These are phyloP conservation scores for Pelobates cultripes DNA, from an alignment of 2,797 vertebrate species.

Conservation along the genomic window DNA sequence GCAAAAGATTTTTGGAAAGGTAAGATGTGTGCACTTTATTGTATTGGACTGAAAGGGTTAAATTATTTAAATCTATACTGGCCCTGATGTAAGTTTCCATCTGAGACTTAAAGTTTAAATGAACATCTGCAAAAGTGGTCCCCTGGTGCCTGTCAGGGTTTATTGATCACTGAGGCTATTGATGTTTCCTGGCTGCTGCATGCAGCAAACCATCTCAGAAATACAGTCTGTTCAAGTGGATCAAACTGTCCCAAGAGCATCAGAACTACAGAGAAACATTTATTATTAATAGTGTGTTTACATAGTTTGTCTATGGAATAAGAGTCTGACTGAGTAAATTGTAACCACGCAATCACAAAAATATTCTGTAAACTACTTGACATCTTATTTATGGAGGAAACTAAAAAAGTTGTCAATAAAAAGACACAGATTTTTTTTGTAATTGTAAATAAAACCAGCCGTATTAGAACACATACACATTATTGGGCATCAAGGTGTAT, in stretches of 20 bases:
- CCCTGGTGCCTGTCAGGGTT: neutral
- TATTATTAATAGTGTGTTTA: neutral
- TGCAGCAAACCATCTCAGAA: slow-evolving; percentile 30
- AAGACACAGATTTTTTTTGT: no score
- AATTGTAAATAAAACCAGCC: no score
- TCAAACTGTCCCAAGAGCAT: slow-evolving; percentile 45
- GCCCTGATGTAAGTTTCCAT: neutral
- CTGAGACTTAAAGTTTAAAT: neutral
- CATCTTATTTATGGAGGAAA: no score
- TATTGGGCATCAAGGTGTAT: no score
- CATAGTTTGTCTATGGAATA: neutral
- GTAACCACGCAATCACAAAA: no score
- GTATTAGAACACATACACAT: no score
- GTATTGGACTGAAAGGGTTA: neutral
- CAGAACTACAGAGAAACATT: neutral
- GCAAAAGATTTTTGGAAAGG: no score
- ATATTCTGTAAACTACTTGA: no score
- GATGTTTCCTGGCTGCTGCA: slow-evolving; percentile 24
- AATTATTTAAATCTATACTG: neutral
- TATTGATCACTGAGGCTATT: slow-evolving; percentile 23
- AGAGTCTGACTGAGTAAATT: neutral
- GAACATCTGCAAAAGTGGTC: neutral
- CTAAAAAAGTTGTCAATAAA: no score
- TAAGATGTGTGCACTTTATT: neutral
- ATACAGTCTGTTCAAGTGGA: slow-evolving; percentile 16